A percentile compares a stretch with the other conserved stretches of the same genome.
Conservation (phyloP, 1,140 invertebrate genomes). For the Drosophila albomicans region DNA sequence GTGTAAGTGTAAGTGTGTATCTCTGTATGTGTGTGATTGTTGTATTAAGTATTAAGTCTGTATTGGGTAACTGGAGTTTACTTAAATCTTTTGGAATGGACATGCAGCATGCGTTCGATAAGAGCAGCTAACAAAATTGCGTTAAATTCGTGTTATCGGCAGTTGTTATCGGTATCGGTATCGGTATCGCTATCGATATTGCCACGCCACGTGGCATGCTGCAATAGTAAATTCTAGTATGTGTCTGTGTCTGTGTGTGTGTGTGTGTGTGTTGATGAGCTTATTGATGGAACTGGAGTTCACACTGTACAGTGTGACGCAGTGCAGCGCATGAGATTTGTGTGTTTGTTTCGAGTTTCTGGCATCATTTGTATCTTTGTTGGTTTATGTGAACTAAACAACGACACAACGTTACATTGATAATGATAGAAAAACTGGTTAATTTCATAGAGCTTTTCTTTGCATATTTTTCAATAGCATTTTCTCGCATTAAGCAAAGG, state of each 20-base stretch:
- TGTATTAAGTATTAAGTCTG: slow-evolving; percentile 6
- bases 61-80: not conserved
- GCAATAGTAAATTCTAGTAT: slow-evolving; percentile 22
- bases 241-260: slow-evolving; percentile 27
- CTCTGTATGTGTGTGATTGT: slow-evolving; percentile 15
- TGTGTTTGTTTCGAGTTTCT: slow-evolving; percentile 33
- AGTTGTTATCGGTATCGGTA: slow-evolving; percentile 26
- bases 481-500: slow-evolving; percentile 17
- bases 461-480: slow-evolving; percentile 21
- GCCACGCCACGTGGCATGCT: slow-evolving; percentile 40
- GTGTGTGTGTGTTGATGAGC: slow-evolving; percentile 21
- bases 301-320: slow-evolving; percentile 46
- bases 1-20: slow-evolving; percentile 20
- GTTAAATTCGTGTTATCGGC: slow-evolving; percentile 38
- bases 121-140: slow-evolving; percentile 39
- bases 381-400: slow-evolving; percentile 72
- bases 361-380: slow-evolving; percentile 41
- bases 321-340: slow-evolving; percentile 32
- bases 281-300: slow-evolving; percentile 32
- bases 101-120: slow-evolving; percentile 70
- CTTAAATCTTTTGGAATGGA: slow-evolving; percentile 20
- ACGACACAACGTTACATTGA: slow-evolving; percentile 79
- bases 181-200: slow-evolving; percentile 31
- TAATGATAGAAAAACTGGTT: slow-evolving; percentile 59
- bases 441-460: slow-evolving; percentile 34